phyloP scores from a whole-genome alignment of 2,888 invertebrate species.

The Scaptomyza tumidula region DNA sequence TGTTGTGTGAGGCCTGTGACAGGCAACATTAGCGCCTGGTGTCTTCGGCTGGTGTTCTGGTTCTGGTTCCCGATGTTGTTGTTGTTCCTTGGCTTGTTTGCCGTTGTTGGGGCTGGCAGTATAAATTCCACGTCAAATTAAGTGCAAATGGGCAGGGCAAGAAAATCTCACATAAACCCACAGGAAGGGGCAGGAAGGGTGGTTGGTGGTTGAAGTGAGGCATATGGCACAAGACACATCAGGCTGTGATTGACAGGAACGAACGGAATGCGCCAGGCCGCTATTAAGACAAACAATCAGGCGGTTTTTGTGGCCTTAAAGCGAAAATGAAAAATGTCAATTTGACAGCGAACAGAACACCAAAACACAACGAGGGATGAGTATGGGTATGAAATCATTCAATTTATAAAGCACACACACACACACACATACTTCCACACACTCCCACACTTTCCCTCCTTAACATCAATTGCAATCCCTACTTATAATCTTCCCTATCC shows the following conservation, averaged over 20 bases:
- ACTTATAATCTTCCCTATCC: neutral
- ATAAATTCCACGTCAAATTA: slow-evolving; percentile 65
- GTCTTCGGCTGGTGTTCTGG: slow-evolving; percentile 32
- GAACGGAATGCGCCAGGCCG: slow-evolving; percentile 52
- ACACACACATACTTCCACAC: too few species aligned
- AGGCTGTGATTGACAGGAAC: slow-evolving; percentile 63
- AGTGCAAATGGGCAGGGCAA: slow-evolving; percentile 50
- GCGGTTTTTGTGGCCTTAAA: slow-evolving; percentile 67
- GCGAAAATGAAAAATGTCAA: slow-evolving; percentile 76
- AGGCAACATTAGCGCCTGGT: slow-evolving; percentile 68
- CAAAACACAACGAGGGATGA: slow-evolving; percentile 38
- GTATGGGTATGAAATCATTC: slow-evolving; percentile 26
- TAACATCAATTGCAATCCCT: slow-evolving; percentile 11
- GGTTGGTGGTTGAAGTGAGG: slow-evolving; percentile 7
- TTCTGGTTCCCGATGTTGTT: neutral
- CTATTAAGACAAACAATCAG: slow-evolving; percentile 76
- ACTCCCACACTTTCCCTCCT: neutral
- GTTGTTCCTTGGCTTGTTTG: neutral
- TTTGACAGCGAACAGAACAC: slow-evolving; percentile 55
- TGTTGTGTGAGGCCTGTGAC: slow-evolving; percentile 54
- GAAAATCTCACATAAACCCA: slow-evolving; percentile 12
- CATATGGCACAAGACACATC: slow-evolving; percentile 23
- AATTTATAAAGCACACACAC: neutral
- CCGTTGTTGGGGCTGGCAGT: slow-evolving; percentile 24
- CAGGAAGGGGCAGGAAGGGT: neutral